Conservation (phyloP, 2,888 invertebrate genomes). For the Aquatica leii region DNA sequence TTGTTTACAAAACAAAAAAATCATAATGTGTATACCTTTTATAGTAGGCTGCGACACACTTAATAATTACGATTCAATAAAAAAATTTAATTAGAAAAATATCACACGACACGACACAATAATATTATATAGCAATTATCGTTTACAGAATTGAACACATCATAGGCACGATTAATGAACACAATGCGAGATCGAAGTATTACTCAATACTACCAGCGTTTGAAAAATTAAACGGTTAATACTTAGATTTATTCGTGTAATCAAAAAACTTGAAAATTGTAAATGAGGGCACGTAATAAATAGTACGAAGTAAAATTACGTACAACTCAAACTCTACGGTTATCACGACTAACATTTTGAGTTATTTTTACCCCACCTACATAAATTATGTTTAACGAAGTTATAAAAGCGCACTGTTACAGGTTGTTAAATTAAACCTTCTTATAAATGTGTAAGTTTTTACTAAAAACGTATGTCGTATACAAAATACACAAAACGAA, state of each 20-base stretch:
- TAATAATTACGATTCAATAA: neutral
- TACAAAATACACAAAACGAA: constrained; percentile 33
- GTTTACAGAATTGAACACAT: constrained; percentile 4
- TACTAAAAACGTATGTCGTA: constrained; percentile 35
- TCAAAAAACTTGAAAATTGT: constrained; percentile 2
- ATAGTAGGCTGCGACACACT: neutral
- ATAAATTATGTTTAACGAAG: constrained; percentile 40
- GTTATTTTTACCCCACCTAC: constrained; percentile 48
- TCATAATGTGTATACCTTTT: no score
- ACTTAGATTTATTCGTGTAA: neutral
- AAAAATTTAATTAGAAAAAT: neutral
- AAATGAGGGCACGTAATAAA: constrained; percentile 31
- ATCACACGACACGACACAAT: constrained; percentile 12
- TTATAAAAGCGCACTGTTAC: constrained; percentile 39
- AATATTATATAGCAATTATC: constrained; percentile 6
- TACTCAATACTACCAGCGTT: neutral
- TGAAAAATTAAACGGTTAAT: constrained; percentile 8
- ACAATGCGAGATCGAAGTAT: constrained; percentile 4
- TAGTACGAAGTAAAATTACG: constrained; percentile 28
- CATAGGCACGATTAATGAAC: neutral
- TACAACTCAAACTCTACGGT: constrained; percentile 37
- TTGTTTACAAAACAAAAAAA: no score
- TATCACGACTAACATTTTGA: constrained; percentile 46
- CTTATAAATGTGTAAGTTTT: constrained; percentile 28
- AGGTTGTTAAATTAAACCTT: constrained; percentile 21